Evolutionary conservation across 2,113 vertebrate species (phyloP), one percentile per base, ranked within the genome.

Genomic region (Semicossyphus pulcher): DNA sequence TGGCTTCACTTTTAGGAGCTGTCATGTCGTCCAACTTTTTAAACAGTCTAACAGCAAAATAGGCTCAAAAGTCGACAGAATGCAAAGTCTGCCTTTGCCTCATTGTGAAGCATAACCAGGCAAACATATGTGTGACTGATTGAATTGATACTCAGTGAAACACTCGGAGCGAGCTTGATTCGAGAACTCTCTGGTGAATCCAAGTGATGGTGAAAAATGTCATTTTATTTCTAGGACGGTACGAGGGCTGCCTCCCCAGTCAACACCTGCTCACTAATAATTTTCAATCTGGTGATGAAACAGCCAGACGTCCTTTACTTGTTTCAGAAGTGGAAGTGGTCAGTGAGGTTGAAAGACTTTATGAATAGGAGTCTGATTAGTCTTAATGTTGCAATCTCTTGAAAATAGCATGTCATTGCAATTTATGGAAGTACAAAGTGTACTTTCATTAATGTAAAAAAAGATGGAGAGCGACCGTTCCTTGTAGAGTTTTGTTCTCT

Each of bases 191-290:
- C 20, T 31, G 36, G 57, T 42, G 29, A 56, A 28, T 10, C 32
- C 21, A 44, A 64, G 21, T 61, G 47, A 83, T 75, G 47, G 60
- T 16, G 16, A 37, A 59, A 74, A 66, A 32, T 28, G 63, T 63
- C 36, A 76, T 90, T 86, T 51, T 25, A 76, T 83, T 34, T 80
- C 16, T 60, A 68, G 49, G 36, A 34, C 41, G 36, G 12, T 60
- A 64, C 81, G 54, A 52, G 15, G 16, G 44, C 57, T 32, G 47
- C 56, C 65, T 76, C 36, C 63, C 57, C 65, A 44, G 60, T 66
- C 76, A 70, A 84, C 86, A 87, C 84, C 85, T 90, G 87, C 78
- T 87, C 56, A 47, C 74, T 67, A 66, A 66, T 78, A 75, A 56
- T 66, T 63, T 47, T 45, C 23, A 57, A 53, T 42, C 44, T 52